These are phyloP conservation scores for Miltochrista miniata DNA, from an alignment of 2,888 invertebrate genomes.

Conservation along the genomic window DNA sequence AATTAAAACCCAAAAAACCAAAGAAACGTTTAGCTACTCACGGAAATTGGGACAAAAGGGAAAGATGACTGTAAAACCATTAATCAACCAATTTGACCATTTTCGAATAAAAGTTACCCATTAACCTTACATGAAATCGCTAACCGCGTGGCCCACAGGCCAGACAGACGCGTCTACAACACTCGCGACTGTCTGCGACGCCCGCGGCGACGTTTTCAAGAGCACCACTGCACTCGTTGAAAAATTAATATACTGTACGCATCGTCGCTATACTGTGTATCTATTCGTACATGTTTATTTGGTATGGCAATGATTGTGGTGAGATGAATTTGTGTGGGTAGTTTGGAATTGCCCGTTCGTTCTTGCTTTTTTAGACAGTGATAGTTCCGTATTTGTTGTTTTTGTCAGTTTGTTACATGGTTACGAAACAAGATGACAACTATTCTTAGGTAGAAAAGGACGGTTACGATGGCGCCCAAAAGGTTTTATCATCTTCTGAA, in stretches of 20 bases:
- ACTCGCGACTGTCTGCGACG: constrained; percentile 69
- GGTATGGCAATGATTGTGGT: constrained; percentile 15
- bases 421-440: no score
- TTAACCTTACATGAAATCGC: constrained; percentile 12
- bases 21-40: no score
- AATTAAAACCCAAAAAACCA: no score
- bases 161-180: constrained; percentile 59
- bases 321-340: not conserved
- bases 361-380: not conserved
- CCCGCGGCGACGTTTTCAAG: constrained; percentile 69
- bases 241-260: constrained; percentile 68
- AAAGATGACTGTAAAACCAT: no score
- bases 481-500: no score
- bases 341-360: not conserved
- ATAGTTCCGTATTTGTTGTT: not conserved
- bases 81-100: no score
- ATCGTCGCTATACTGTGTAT: constrained; percentile 21
- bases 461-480: no score
- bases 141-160: constrained; percentile 36
- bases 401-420: no score
- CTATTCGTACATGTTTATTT: constrained; percentile 14
- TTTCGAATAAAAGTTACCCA: no score
- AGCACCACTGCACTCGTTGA: constrained; percentile 61
- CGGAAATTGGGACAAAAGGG: no score
- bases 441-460: no score